Conservation (phyloP, 2,888 invertebrate species). For the Serripes groenlandicus region DNA sequence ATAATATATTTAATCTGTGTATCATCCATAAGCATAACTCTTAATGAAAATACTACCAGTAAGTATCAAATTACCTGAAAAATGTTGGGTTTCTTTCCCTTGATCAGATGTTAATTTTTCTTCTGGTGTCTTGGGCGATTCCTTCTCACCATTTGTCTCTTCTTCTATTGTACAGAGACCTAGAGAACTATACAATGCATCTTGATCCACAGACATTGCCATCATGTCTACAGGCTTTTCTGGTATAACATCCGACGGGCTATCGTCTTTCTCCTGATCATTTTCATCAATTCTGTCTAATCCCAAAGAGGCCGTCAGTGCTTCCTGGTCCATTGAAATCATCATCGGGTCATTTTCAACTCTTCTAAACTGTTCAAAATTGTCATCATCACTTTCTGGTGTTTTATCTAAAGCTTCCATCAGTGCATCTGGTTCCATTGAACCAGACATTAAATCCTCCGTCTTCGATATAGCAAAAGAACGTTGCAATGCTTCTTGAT, state of each 20-base stretch:
- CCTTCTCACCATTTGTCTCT: constrained; percentile 5
- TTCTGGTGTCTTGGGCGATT: background rate
- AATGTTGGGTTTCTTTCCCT: background rate
- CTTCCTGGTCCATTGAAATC: constrained; percentile 64
- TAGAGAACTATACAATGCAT: constrained; percentile 48
- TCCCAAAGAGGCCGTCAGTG: constrained; percentile 58
- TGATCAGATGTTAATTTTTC: background rate
- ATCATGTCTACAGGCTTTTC: constrained; percentile 37
- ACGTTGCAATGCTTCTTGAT: constrained; percentile 55
- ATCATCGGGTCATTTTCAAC: constrained; percentile 56
- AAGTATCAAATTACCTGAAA: constrained; percentile 16
- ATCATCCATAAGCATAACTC: too few relatives aligned
- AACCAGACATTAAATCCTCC: constrained; percentile 58
- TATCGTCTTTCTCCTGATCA: background rate
- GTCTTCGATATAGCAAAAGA: constrained; percentile 41
- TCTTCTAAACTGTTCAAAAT: constrained; percentile 1
- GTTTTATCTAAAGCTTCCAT: constrained; percentile 42
- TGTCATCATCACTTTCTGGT: constrained; percentile 30
- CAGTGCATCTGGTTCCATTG: constrained; percentile 61
- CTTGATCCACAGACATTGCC: constrained; percentile 62
- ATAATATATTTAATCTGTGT: too few relatives aligned
- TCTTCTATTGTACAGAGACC: constrained; percentile 29
- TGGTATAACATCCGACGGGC: background rate
- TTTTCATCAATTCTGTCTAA: constrained; percentile 30
- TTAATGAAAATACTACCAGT: too few relatives aligned